Percentiles rank a stretch among this genome's conserved stretches.
phyloP scores from a whole-genome alignment of 2,888 invertebrate species.

The Cataglyphis livida region DNA sequence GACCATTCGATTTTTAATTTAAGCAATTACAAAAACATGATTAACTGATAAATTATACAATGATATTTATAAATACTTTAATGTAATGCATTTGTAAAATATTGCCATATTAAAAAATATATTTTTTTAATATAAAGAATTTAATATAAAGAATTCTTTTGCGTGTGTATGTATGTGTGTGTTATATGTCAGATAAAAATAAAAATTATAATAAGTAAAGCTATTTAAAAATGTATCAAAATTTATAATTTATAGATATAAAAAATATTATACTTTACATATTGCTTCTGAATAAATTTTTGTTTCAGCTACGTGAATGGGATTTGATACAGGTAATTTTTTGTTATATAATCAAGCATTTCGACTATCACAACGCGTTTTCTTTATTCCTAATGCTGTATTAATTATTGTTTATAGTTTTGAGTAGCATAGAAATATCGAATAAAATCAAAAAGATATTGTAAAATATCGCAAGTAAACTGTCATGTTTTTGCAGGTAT shows the following conservation, averaged over 20 bases:
- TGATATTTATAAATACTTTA: neutral
- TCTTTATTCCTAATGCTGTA: neutral
- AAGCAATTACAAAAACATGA: neutral
- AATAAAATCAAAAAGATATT: neutral
- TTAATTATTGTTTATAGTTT: neutral
- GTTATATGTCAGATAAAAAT: neutral
- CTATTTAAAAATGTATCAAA: neutral
- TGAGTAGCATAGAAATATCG: neutral
- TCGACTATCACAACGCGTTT: neutral
- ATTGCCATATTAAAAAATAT: neutral
- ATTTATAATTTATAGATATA: neutral
- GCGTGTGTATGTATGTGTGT: no score
- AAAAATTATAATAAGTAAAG: neutral
- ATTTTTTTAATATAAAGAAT: neutral
- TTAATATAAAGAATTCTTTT: neutral
- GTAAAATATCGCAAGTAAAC: neutral
- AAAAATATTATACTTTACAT: neutral
- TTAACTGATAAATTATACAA: neutral
- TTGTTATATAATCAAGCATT: neutral
- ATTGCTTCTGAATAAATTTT: neutral
- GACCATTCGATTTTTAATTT: neutral
- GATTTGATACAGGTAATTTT: conserved; percentile 34
- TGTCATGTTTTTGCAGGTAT: conserved; percentile 16
- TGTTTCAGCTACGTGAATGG: conserved; percentile 45
- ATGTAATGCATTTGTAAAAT: neutral